phyloP scores from a whole-genome alignment of 2,888 invertebrate genomes.

The Cheilosia vulpina region DNA sequence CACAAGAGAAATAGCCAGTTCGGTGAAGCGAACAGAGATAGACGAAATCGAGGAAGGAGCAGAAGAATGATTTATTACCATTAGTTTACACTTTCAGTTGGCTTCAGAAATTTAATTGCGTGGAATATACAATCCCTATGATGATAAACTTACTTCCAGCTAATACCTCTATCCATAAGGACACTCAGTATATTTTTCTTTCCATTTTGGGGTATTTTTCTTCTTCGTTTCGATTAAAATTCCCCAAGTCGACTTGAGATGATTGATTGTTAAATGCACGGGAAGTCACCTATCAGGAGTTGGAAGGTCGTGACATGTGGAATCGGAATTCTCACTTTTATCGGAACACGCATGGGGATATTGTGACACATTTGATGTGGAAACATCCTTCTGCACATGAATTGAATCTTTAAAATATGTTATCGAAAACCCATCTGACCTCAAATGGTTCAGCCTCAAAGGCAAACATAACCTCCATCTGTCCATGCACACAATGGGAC shows the following conservation, averaged over 20 bases:
- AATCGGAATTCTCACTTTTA: too few relatives aligned
- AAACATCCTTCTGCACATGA: not conserved
- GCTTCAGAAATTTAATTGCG: constrained; percentile 6
- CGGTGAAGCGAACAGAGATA: not conserved
- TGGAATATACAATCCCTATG: not conserved
- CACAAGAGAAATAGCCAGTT: not conserved
- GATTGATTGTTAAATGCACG: not conserved
- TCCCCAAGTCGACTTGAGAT: not conserved
- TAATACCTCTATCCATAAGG: not conserved
- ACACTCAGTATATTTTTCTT: not conserved
- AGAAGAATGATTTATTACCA: constrained; percentile 49
- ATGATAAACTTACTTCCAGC: not conserved
- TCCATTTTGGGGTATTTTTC: too few relatives aligned
- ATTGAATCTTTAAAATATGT: not conserved
- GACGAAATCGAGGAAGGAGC: not conserved
- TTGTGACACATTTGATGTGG: not conserved
- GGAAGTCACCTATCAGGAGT: not conserved
- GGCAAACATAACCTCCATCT: not conserved
- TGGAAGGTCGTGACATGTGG: too few relatives aligned
- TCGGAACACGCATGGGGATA: not conserved
- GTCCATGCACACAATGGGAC: too few relatives aligned
- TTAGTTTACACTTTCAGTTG: constrained; percentile 18
- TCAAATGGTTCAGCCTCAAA: not conserved
- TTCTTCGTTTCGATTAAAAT: too few relatives aligned
- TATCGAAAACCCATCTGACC: not conserved